Evolutionary conservation across 2,797 vertebrate genomes (phyloP).

Genomic region (Philypnodon macrostomus): DNA sequence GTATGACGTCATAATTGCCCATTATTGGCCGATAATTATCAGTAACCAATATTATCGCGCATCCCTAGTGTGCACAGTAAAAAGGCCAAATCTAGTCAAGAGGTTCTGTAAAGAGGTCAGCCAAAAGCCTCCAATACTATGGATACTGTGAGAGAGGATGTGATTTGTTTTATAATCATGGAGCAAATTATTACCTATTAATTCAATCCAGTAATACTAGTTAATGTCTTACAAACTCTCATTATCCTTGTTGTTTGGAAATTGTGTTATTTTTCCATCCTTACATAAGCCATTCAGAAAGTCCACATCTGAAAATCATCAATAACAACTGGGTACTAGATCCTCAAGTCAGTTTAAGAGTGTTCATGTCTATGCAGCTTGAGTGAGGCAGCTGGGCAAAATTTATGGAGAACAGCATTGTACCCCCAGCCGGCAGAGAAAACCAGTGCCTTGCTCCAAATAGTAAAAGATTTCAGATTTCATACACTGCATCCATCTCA

Average conservation of each 20-base stretch:
- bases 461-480: slow-evolving; percentile 35
- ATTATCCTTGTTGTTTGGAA: slow-evolving; percentile 46
- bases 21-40: no score
- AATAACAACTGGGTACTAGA: slow-evolving; percentile 18
- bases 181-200: slow-evolving; percentile 4
- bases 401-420: slow-evolving; percentile 43
- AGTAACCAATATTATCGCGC: no score
- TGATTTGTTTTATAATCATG: not conserved
- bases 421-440: slow-evolving; percentile 30
- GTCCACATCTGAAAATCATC: slow-evolving; percentile 33
- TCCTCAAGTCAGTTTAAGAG: slow-evolving; percentile 45
- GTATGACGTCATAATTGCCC: no score
- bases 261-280: slow-evolving; percentile 7
- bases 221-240: slow-evolving; percentile 12
- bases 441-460: slow-evolving; percentile 33
- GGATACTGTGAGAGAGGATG: no score
- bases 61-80: no score
- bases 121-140: no score
- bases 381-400: slow-evolving; percentile 47
- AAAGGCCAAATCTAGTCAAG: no score
- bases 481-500: slow-evolving; percentile 27
- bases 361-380: slow-evolving; percentile 44
- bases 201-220: slow-evolving; percentile 1
- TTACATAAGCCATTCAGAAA: slow-evolving; percentile 57
- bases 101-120: not conserved